A percentile compares a stretch with the other conserved stretches of the same genome.
These are phyloP conservation scores for Pardalotus punctatus DNA, from an alignment of 2,113 vertebrate species.

Conservation along the genomic window DNA sequence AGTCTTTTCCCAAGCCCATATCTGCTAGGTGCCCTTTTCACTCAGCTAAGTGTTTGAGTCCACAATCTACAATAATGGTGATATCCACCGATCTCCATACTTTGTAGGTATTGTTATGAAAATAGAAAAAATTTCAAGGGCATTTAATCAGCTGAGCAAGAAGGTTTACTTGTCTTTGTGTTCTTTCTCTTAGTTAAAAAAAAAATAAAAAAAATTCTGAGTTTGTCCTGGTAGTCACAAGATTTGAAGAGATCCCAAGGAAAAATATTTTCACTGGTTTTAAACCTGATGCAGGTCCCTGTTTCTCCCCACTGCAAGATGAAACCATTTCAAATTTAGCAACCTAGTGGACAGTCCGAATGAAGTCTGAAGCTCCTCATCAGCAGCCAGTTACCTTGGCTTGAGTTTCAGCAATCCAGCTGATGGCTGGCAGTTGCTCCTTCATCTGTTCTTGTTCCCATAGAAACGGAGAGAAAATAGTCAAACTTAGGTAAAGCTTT, in stretches of 20 bases:
- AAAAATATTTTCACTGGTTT: background rate
- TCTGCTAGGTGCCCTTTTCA: background rate
- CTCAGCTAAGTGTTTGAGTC: background rate
- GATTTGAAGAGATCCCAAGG: background rate
- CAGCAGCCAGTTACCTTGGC: background rate
- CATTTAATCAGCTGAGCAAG: background rate
- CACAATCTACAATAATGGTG: background rate
- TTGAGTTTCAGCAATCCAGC: background rate
- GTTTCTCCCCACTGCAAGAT: background rate
- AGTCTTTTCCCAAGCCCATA: background rate
- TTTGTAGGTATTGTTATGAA: background rate
- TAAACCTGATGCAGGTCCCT: background rate
- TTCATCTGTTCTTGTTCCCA: constrained; percentile 26
- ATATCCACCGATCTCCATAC: background rate
- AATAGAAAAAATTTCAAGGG: background rate
- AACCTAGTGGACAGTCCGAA: background rate
- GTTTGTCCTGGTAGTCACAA: background rate
- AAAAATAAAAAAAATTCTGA: background rate
- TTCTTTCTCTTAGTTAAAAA: background rate
- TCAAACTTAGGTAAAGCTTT: background rate
- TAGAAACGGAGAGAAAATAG: constrained; percentile 1
- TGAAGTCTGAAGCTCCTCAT: background rate
- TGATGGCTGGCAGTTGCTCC: background rate
- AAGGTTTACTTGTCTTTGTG: background rate
- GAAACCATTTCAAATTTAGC: background rate